Percentiles rank a stretch among this genome's conserved stretches.
These are phyloP conservation scores for Terebella lapidaria DNA, from an alignment of 2,888 invertebrate genomes.

Conservation along the genomic window DNA sequence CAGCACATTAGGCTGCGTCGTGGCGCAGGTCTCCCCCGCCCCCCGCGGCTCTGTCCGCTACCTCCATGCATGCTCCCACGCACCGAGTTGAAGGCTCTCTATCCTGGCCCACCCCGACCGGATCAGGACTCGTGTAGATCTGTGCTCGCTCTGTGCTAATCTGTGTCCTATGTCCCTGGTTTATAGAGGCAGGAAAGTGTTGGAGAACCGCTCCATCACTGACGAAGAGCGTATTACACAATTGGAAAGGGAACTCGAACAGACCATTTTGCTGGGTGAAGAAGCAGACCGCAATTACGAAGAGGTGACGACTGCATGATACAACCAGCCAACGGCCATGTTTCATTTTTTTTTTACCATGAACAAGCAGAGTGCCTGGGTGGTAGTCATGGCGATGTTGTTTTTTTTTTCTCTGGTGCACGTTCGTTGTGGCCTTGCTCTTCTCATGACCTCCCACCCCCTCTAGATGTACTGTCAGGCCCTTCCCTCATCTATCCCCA, in stretches of 20 bases:
- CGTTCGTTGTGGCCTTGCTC: too few relatives aligned
- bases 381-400: neutral
- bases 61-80: neutral
- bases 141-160: too few relatives aligned
- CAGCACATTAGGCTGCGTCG: neutral
- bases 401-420: too few relatives aligned
- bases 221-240: slow-evolving; percentile 99
- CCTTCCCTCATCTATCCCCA: neutral
- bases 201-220: slow-evolving; percentile 98
- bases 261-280: slow-evolving; percentile 98
- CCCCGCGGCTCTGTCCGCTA: neutral
- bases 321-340: neutral
- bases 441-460: neutral
- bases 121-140: neutral
- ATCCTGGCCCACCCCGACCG: neutral
- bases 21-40: neutral
- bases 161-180: neutral
- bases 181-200: slow-evolving; percentile 94
- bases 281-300: slow-evolving; percentile 99
- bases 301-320: slow-evolving; percentile 71
- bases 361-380: too few relatives aligned
- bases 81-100: neutral
- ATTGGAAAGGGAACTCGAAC: slow-evolving; percentile 98
- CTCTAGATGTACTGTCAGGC: neutral
- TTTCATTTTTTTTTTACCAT: neutral